Evolutionary conservation across 2,888 invertebrate genomes (phyloP).

Genomic region (Neelides folsomi): DNA sequence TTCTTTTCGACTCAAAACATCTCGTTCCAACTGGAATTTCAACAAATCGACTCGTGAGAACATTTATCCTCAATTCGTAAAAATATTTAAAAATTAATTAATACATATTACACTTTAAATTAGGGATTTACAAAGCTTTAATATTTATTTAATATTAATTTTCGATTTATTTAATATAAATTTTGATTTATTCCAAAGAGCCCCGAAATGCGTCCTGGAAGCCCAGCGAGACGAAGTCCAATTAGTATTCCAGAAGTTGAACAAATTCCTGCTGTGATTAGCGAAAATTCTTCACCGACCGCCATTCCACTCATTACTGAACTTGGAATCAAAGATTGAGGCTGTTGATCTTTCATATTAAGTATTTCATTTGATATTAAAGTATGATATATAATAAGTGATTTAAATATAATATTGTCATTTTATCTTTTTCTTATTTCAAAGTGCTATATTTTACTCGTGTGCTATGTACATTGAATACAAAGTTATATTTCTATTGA

Average conservation of each 20-base stretch:
- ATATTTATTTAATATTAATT: background rate
- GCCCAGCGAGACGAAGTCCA: slow-evolving; percentile 3
- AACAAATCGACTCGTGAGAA: slow-evolving; percentile 22
- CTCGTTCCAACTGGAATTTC: slow-evolving; percentile 21
- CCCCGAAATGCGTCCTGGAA: slow-evolving; percentile 27
- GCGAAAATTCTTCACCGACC: slow-evolving; percentile 19
- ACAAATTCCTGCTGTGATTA: slow-evolving; percentile 23
- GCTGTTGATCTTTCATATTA: background rate
- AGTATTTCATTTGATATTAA: background rate
- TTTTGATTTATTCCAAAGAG: slow-evolving; percentile 10
- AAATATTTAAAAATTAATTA: no score
- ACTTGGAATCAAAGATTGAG: slow-evolving; percentile 28
- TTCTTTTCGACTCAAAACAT: slow-evolving; percentile 26
- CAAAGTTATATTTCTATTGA: no score
- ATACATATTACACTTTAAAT: background rate
- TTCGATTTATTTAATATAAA: no score
- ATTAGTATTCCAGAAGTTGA: slow-evolving; percentile 6
- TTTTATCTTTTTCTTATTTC: no score
- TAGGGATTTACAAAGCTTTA: no score
- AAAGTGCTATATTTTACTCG: no score
- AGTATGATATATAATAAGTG: no score
- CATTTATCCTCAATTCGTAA: no score
- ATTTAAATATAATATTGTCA: no score
- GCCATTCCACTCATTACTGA: slow-evolving; percentile 33
- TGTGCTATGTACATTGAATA: no score